A percentile compares a stretch with the other conserved stretches of the same genome.
These are phyloP conservation scores for Orthosia cruda DNA, from an alignment of 2,888 invertebrate species.

Conservation along the genomic window DNA sequence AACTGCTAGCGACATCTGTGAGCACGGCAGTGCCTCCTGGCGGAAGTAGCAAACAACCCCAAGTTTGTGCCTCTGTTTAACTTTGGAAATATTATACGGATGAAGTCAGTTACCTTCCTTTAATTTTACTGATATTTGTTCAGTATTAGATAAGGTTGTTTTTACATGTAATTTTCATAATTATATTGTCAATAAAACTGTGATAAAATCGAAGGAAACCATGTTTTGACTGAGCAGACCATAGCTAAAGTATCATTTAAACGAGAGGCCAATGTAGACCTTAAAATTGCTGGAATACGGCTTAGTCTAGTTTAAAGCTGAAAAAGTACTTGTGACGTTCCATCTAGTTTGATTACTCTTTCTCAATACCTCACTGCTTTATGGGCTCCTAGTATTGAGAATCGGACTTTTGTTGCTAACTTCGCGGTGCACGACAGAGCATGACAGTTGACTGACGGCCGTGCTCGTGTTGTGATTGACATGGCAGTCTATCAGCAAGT, in stretches of 20 bases:
- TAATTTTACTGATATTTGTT: too few relatives aligned
- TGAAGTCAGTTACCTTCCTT: background rate
- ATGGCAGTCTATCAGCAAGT: too few relatives aligned
- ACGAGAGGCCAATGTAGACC: too few relatives aligned
- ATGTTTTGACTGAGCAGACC: too few relatives aligned
- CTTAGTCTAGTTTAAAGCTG: conserved; percentile 1
- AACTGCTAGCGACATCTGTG: background rate
- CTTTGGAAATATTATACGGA: background rate
- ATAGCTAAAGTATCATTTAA: too few relatives aligned
- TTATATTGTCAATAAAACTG: too few relatives aligned
- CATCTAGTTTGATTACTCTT: background rate
- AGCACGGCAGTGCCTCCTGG: too few relatives aligned
- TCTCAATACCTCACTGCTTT: background rate
- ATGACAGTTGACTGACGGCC: too few relatives aligned
- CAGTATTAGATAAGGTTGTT: too few relatives aligned
- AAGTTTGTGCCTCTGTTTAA: background rate
- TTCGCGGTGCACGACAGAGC: background rate
- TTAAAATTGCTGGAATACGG: background rate
- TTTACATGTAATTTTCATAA: too few relatives aligned
- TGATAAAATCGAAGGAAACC: too few relatives aligned
- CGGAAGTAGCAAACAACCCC: background rate
- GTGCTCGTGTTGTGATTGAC: too few relatives aligned
- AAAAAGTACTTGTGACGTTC: background rate
- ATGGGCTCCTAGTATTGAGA: conserved; percentile 22
- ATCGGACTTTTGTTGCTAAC: conserved; percentile 20